Evolutionary conservation across 2,888 invertebrate genomes (phyloP), one percentile per base, ranked within the genome.

Genomic region (Elysia crispata): DNA sequence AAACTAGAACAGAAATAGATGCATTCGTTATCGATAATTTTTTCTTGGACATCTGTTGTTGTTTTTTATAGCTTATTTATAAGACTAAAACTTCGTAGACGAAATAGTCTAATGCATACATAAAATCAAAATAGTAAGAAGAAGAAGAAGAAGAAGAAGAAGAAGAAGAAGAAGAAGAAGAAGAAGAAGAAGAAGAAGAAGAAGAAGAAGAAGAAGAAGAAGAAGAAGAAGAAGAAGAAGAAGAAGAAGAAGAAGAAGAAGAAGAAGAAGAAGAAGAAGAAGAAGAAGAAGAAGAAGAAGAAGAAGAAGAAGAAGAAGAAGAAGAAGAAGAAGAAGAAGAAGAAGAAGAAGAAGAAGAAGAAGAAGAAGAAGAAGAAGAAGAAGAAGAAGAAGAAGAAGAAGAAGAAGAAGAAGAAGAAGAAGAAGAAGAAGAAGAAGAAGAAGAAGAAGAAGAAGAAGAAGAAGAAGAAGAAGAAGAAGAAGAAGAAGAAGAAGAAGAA

Each of bases 111-210:
- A 69, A 69, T 28, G 28, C 25, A 69, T 28, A 69, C 25, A 31
- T 30, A 69, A 31, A 69, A 69, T 28, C 25, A 69, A 31, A 69
- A 69, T 28, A 69, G 31, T 11, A 69, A 69, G 69, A 69, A 69
- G 69, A 69, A 69, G 69, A 69, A 69, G 69, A 69, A 69, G 69
- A 69, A 69, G 69, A 69, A 69, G 69, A 69, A 69, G 69, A 69
- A 69, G 69, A 69, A 69, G 69, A 69, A 69, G 69, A 69, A 69
- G 31, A 20, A 69, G 31, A 69, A 28, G 69, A 69, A 28, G 69
- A 69, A 28, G 69, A 69, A 28, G 69, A 69, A 28, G 69, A 69
- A 28, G 30, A 69, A 28, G 30, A 69, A 20, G 20, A 30, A 20
- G 20, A 30, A 28, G 20, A 30, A 28, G 20, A 30, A 28, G 20